Base-by-base conservation (phyloP, 2,113 vertebrate genomes). In the Kobus ellipsiprymnus region DNA sequence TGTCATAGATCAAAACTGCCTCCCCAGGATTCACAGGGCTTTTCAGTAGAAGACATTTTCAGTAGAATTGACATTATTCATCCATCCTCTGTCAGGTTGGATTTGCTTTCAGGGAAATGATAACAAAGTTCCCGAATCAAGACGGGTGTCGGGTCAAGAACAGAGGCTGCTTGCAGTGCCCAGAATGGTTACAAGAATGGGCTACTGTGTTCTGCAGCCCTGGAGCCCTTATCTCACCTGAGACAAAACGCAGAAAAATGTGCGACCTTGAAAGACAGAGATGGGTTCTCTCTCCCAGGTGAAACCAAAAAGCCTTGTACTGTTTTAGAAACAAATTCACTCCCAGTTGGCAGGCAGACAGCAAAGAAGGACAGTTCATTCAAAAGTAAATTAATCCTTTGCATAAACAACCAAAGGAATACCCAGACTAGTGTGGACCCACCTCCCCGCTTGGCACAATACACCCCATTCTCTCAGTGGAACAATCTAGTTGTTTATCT, bases 261-360 rank as follows among this genome's bases (percentile, higher is more conserved):
- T 64, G 91, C 96, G 96, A 97, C 97, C 98, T 98, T 98, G 96
- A 97, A 97, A 98, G 64, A 97, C 95, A 97, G 95, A 97, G 86
- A 85, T 55, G 44, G 86, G 97, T 96, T 98, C 94, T 98, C 86
- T 84, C 85, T 83, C 67, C 44, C 91, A 91, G 97, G 96, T 97
- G 97, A 98, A 98, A 97, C 82, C 91, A 30, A 94, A 93, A 97
- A 94, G 46, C 62, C 59, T 67, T 87, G 91, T 59, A 33, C 94
- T 97, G 46, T 93, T 98, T 95, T 93, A 93, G 97, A 97, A 97
- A 97, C 90, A 96, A 97, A 97, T 97, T 95, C 94, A 96, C 82
- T 98, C 96, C 90, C 97, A 13, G 52, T 84, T 46, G 52, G 57
- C 90, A 90, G 40, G 40, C 60, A 82, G 78, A 94, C 82, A 67